Base-by-base conservation (phyloP, 2,797 vertebrate species). In the Lagorchestes hirsutus region DNA sequence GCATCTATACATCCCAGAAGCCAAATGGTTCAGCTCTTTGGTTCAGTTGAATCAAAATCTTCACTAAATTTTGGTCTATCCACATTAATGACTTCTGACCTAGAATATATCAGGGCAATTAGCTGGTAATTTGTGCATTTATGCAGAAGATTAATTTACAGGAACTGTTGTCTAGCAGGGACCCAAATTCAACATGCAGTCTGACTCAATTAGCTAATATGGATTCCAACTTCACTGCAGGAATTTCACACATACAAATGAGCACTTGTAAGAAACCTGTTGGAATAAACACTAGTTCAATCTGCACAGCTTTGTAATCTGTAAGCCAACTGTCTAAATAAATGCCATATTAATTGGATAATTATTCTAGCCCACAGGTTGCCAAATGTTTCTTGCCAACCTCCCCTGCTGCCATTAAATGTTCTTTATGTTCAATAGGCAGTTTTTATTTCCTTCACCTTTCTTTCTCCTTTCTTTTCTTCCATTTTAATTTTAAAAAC, bases 201-300 rank as follows among this genome's bases (percentile, higher is more conserved):
- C 90, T 55, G 74, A 92, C 93, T 94, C 94, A 90, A 50, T 96
- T 90, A 95, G 91, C 40, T 31, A 67, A 93, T 54, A 82, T 55
- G 54, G 91, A 96, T 91, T 95, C 94, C 54, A 90, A 95, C 59
- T 94, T 96, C 95, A 92, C 94, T 91, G 92, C 16, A 90, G 97
- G 94, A 93, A 92, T 67, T 93, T 96, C 93, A 93, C 93, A 96
- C 95, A 93, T 93, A 92, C 62, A 94, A 97, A 97, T 96, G 91
- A 90, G 92, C 34, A 82, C 91, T 93, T 98, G 91, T 54, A 93
- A n/a, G 92, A 97, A 97, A 97, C 56, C 54, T 90, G 92, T 97
- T 96, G 94, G 96, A 97, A 96, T 97, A 97, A 97, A 96, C 92
- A 90, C 67, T 93, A 46, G 91, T 95, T 95, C 94, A 82, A 56